Evolutionary conservation across 2,888 invertebrate genomes (phyloP).

Genomic region (Nemapogon koenigi): DNA sequence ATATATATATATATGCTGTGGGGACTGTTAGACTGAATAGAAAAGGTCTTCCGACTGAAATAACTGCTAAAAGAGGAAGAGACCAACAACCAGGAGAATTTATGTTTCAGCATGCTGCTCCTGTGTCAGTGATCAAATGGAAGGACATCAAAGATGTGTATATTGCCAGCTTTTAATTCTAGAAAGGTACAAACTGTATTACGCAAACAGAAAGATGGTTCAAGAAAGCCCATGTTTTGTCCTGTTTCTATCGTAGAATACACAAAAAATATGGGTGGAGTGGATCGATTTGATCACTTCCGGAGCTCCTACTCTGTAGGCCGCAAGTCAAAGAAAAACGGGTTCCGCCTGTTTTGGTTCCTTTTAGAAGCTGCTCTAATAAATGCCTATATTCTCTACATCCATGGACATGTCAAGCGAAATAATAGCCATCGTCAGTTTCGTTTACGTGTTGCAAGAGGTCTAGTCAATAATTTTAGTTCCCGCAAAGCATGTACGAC

Average conservation of each 20-base stretch:
- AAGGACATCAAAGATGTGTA: conserved; percentile 16
- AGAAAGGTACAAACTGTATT: conserved; percentile 12
- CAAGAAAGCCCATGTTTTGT: conserved; percentile 12
- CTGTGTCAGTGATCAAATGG: conserved; percentile 13
- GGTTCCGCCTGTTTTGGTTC: no score
- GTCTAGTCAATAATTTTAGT: no score
- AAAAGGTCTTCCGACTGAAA: conserved; percentile 10
- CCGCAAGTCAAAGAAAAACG: conserved; percentile 11
- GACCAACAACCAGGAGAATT: conserved; percentile 12
- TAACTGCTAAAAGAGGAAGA: conserved; percentile 15
- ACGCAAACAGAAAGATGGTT: conserved; percentile 14
- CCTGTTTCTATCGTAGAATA: conserved; percentile 14
- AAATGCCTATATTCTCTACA: conserved; percentile 13
- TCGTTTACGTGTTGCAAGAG: no score
- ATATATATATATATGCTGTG: no score
- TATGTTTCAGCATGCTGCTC: conserved; percentile 10
- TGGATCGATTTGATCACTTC: not conserved
- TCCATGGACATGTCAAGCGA: conserved; percentile 6
- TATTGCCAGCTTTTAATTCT: conserved; percentile 15
- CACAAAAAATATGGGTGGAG: conserved; percentile 12
- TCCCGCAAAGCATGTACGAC: no score
- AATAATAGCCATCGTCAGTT: conserved; percentile 13
- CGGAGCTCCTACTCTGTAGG: conserved; percentile 14
- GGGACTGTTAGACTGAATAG: no score
- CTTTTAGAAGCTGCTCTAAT: conserved; percentile 12